Percentiles rank a stretch among this genome's conserved stretches.
Evolutionary conservation across 2,113 vertebrate species (phyloP).

Genomic region (Coregonus clupeaformis): DNA sequence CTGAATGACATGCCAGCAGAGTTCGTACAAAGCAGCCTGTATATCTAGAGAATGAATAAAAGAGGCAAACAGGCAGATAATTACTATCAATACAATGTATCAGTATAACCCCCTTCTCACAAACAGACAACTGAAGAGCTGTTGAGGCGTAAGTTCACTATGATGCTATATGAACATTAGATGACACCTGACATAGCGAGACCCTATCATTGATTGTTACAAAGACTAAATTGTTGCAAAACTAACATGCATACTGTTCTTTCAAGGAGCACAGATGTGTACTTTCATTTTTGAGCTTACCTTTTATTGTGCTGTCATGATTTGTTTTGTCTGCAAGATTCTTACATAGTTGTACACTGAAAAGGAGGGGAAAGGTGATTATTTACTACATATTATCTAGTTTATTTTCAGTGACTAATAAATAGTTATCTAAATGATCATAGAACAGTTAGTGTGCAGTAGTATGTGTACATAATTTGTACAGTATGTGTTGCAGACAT

Average conservation of each 20-base stretch:
- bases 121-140: neutral
- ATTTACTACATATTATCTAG: neutral
- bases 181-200: no score
- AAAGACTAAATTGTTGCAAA: no score
- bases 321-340: constrained; percentile 84
- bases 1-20: constrained; percentile 90
- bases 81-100: neutral
- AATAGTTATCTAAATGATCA: no score
- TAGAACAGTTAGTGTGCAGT: no score
- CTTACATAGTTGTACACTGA: constrained; percentile 91
- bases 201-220: neutral
- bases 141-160: neutral
- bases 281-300: constrained; percentile 71
- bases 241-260: neutral
- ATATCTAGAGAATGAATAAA: constrained; percentile 78
- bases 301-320: constrained; percentile 82
- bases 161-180: neutral
- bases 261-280: neutral
- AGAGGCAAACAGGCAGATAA: neutral
- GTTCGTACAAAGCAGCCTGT: constrained; percentile 90
- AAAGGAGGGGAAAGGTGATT: constrained; percentile 21
- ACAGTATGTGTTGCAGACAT: no score
- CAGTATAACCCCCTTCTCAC: neutral
- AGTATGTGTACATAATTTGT: no score
- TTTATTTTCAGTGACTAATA: no score